Evolutionary conservation across 2,797 vertebrate genomes (phyloP), one percentile per base, ranked within the genome.

Genomic region (Psittacula echo): DNA sequence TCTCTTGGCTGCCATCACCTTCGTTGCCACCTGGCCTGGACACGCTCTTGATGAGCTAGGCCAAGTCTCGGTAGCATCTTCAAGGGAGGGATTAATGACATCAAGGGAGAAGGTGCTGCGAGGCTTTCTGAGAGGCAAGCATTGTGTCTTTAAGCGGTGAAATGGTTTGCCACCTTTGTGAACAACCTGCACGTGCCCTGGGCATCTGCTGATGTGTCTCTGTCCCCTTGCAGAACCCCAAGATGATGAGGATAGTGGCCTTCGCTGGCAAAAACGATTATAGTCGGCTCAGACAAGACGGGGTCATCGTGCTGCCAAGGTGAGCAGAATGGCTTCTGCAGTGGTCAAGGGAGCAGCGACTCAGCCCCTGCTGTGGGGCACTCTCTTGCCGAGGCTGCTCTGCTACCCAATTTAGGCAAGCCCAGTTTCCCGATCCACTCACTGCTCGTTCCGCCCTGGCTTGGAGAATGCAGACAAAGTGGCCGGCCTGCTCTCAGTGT

Each of bases 341-440:
- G 34, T 65, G 1, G 0, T 10, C 0, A 0, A 34, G 58, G 16
- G 34, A 39, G 27, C 10, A 3, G 19, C 19, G 14, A 11, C 29
- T 51, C 9, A 45, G 66, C 11, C 39, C 21, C 44, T 41, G 4
- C 6, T 72, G 6, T 41, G 29, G 17, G 24, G 7, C 37, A 26
- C 7, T 3, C 3, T 84, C n/a, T 41, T 66, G 66, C 45, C 0
- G 0, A 48, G 16, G 22, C 19, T 53, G 11, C 26, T 37, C 42
- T 77, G 30, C 51, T 60, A 27, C 15, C 45, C 51, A 47, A 53
- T 7, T 61, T 37, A 26, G 22, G 6, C 26, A 48, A 42, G 51
- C 42, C 1, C 9, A 60, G 6, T 34, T 54, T 53, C 51, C 9
- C 9, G 21, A 10, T 82, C 45, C 2, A 2, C 10, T 54, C 42